Percentiles rank a stretch among this genome's conserved stretches.
Conservation (phyloP, 2,113 vertebrate genomes). For the Gadus macrocephalus region DNA sequence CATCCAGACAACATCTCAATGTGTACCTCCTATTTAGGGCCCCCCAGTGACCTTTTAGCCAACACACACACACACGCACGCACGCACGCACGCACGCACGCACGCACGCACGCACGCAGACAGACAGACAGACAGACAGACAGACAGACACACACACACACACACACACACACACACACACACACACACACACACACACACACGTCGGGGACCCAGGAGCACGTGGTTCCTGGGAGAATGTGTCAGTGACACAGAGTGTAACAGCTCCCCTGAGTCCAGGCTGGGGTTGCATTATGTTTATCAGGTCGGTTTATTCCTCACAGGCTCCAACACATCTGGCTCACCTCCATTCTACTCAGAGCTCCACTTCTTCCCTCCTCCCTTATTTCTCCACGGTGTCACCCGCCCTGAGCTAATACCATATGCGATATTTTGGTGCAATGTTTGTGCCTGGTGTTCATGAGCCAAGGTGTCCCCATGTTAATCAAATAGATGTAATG, state of each 20-base stretch:
- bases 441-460: slow-evolving; percentile 7
- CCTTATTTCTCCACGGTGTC: slow-evolving; percentile 20
- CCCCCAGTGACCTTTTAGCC: slow-evolving; percentile 43
- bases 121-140: too few species aligned
- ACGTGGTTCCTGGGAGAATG: slow-evolving; percentile 56
- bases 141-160: slow-evolving; percentile 2
- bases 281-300: slow-evolving; percentile 68
- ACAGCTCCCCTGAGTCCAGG: slow-evolving; percentile 61
- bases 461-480: slow-evolving; percentile 14
- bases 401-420: slow-evolving; percentile 6
- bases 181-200: too few species aligned
- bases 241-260: slow-evolving; percentile 52
- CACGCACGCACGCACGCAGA: not conserved
- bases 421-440: not conserved
- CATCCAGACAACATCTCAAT: not conserved
- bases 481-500: not conserved
- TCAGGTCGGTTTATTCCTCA: slow-evolving; percentile 64
- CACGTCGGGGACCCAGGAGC: slow-evolving; percentile 16
- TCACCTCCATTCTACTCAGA: slow-evolving; percentile 41
- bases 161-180: not conserved
- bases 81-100: too few species aligned
- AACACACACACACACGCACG: slow-evolving; percentile 16
- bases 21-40: slow-evolving; percentile 16
- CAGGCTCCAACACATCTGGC: slow-evolving; percentile 37
- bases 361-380: slow-evolving; percentile 17